Base-by-base conservation (phyloP, 2,888 invertebrate genomes). In the Ennomos erosarius region DNA sequence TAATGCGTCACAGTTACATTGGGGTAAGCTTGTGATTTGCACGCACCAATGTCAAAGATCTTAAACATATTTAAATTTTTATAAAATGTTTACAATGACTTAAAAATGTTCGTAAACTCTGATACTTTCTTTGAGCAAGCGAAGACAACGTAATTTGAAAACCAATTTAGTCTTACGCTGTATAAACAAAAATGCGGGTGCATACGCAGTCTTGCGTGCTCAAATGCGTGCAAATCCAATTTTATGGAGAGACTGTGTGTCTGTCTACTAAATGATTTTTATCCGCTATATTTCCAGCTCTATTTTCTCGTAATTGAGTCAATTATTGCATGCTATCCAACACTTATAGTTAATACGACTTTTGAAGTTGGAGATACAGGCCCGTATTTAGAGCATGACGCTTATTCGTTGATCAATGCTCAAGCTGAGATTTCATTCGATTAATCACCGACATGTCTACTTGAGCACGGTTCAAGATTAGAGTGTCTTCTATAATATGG, bases 221-320 rank as follows among this genome's bases (percentile, higher is more conserved):
- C 44, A 36, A 36, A 48, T 48, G 35, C 60, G 53, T 56, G 48
- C 51, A 53, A 55, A 34, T 50, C 57, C 46, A 12, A 60, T 48
- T 46, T 49, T 34, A 39, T 16, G 10, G 33, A 26, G 11, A 43
- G n/a, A n/a, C 10, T 33, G 5, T 37, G n/a, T 48, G 26, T 33
- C 6, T 37, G 12, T 48, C 37, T 48, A 37, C 13, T 40, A 35
- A 51, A 52, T 62, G 26, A 6, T 49, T 38, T 50, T 48, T 54
- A 65, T 58, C 65, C 63, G 59, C 55, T 49, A 50, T 43, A 62
- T 62, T 59, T 58, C 47, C 59, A 57, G 40, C 35, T 40, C n/a
- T 16, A 33, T 33, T 36, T 46, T 46, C 12, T 26, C 5, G 26
- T 26, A 26, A 0, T 26, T 26, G 5, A 26, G 26, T 26, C 5